Conservation (phyloP, 2,113 vertebrate species). For the Pelodiscus sinensis region DNA sequence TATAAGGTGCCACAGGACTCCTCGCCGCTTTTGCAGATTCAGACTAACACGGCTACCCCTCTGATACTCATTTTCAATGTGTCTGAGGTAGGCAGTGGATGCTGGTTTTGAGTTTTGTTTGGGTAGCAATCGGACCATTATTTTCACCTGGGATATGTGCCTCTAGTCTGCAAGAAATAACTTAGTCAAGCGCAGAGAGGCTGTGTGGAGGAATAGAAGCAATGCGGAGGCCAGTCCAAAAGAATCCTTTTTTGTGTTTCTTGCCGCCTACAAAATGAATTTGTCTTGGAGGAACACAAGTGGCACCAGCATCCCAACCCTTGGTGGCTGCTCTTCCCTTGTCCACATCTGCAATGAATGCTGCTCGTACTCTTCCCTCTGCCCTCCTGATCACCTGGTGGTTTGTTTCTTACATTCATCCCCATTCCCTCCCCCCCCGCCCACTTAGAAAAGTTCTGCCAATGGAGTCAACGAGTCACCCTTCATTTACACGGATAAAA, state of each 20-base stretch:
- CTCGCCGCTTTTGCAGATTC: no score
- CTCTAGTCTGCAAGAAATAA: slow-evolving; percentile 32
- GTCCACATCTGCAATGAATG: rapidly evolving
- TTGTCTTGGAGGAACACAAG: neutral
- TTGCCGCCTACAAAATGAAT: neutral
- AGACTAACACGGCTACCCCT: no score
- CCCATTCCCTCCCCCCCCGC: neutral
- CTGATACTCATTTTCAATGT: neutral
- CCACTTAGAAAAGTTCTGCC: neutral
- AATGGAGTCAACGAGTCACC: neutral
- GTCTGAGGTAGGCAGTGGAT: neutral
- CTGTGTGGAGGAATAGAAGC: neutral
- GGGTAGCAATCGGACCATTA: neutral
- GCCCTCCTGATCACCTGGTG: neutral
- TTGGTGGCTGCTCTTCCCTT: neutral
- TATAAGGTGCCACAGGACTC: no score
- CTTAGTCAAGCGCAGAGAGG: neutral
- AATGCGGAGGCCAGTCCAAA: neutral
- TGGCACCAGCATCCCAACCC: neutral
- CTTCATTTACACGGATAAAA: neutral
- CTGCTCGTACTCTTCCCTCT: neutral
- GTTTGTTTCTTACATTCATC: rapidly evolving
- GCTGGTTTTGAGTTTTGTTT: neutral
- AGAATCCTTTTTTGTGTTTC: neutral
- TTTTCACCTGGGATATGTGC: neutral